These are phyloP conservation scores for Trachelus tabidus DNA, from an alignment of 2,888 invertebrate genomes.

Conservation along the genomic window DNA sequence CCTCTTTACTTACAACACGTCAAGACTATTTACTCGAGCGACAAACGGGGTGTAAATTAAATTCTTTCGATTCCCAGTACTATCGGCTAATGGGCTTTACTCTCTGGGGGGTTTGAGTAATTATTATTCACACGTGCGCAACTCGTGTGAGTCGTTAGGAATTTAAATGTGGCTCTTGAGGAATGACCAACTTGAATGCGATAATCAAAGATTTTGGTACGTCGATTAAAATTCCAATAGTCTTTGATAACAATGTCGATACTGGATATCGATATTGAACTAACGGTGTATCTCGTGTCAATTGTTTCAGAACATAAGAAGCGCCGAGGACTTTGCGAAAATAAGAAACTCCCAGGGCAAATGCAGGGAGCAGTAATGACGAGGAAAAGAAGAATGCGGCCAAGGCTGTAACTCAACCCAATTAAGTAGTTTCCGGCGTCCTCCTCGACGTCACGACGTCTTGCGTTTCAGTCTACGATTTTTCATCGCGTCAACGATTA, in stretches of 20 bases:
- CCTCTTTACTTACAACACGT: no score
- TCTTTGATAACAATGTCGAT: neutral
- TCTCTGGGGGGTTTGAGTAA: neutral
- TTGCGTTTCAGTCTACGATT: neutral
- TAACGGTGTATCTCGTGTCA: neutral
- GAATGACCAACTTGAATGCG: neutral
- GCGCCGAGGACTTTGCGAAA: neutral
- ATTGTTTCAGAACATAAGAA: neutral
- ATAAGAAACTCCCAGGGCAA: neutral
- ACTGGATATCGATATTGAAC: neutral
- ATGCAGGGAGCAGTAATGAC: neutral
- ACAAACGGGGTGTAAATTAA: neutral
- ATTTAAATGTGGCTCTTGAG: neutral
- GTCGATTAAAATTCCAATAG: neutral
- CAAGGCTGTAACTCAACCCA: neutral
- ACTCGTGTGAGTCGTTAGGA: neutral
- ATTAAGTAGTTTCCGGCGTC: neutral
- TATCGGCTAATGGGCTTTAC: neutral
- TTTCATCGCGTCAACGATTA: neutral
- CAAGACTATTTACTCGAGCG: neutral
- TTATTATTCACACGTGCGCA: neutral
- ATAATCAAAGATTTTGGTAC: neutral
- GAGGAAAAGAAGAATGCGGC: neutral
- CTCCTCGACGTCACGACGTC: neutral
- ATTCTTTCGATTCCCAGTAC: neutral